Evolutionary conservation across 2,888 invertebrate species (phyloP).

Genomic region (Lasius platythorax): DNA sequence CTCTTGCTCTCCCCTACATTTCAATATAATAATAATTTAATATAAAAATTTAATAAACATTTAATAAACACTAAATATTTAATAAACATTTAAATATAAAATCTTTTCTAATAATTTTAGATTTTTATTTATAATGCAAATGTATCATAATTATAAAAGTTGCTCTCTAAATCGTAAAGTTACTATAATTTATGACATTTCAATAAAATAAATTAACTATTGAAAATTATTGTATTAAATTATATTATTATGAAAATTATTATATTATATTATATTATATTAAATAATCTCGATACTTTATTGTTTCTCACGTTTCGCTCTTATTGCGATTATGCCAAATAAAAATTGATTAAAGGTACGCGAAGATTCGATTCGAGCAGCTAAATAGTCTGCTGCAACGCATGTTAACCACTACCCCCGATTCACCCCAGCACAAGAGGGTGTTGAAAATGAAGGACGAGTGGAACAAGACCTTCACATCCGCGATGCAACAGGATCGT

Average conservation of each 20-base stretch:
- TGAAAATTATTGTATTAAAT: no score
- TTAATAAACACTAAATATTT: not conserved
- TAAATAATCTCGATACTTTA: not conserved
- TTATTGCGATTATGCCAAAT: not conserved
- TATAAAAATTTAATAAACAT: not conserved
- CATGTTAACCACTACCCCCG: constrained; percentile 66
- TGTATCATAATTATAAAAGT: not conserved
- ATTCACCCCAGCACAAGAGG: constrained; percentile 71
- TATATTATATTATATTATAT: not conserved
- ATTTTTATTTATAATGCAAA: not conserved
- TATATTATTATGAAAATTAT: not conserved
- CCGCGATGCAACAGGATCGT: not conserved
- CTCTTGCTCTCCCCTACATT: not conserved
- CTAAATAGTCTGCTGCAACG: constrained; percentile 67
- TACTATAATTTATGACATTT: not conserved
- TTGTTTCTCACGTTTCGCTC: not conserved
- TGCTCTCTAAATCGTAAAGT: not conserved
- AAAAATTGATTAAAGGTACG: constrained; percentile 51
- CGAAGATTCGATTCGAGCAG: constrained; percentile 56
- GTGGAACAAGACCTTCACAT: constrained; percentile 36
- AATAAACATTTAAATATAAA: not conserved
- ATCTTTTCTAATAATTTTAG: not conserved
- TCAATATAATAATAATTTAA: not conserved
- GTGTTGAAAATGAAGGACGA: constrained; percentile 62
- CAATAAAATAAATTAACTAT: not conserved